phyloP scores from a whole-genome alignment of 2,113 vertebrate species.

The Semnornis frantzii region DNA sequence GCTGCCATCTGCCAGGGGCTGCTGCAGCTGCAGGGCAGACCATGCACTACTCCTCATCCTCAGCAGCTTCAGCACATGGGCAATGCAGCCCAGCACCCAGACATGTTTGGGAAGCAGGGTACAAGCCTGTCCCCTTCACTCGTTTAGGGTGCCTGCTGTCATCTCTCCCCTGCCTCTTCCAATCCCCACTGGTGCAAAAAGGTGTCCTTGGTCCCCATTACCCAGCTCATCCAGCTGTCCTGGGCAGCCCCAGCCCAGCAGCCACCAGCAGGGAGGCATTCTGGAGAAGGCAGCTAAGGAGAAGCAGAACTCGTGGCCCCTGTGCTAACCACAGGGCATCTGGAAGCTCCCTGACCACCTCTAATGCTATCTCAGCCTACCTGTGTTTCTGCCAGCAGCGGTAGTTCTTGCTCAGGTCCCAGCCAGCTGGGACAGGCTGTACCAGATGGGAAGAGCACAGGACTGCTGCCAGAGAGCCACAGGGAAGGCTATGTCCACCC shows the following conservation, averaged over 20 bases:
- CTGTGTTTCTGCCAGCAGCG: not conserved
- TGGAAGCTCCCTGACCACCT: not conserved
- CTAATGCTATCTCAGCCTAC: not conserved
- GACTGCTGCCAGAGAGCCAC: accelerated
- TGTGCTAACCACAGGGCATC: not conserved
- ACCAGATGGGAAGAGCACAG: not conserved
- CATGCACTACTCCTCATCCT: accelerated
- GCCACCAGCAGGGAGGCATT: not conserved
- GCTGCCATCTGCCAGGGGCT: not conserved
- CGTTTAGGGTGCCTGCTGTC: not conserved
- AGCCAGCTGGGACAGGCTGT: not conserved
- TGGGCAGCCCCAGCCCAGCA: not conserved
- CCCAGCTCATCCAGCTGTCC: not conserved
- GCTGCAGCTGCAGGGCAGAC: not conserved
- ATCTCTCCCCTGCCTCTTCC: not conserved
- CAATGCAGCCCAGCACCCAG: not conserved
- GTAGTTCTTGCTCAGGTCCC: not conserved
- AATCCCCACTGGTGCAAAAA: not conserved
- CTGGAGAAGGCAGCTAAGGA: not conserved
- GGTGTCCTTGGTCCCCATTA: not conserved
- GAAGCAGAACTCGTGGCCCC: accelerated
- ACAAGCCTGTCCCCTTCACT: accelerated
- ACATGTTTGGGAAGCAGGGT: not conserved
- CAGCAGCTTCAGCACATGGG: not conserved
- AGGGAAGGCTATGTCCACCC: not conserved